Percentiles rank a stretch among this genome's conserved stretches.
These are phyloP conservation scores for Zapornia atra DNA, from an alignment of 2,113 vertebrate species.

Conservation along the genomic window DNA sequence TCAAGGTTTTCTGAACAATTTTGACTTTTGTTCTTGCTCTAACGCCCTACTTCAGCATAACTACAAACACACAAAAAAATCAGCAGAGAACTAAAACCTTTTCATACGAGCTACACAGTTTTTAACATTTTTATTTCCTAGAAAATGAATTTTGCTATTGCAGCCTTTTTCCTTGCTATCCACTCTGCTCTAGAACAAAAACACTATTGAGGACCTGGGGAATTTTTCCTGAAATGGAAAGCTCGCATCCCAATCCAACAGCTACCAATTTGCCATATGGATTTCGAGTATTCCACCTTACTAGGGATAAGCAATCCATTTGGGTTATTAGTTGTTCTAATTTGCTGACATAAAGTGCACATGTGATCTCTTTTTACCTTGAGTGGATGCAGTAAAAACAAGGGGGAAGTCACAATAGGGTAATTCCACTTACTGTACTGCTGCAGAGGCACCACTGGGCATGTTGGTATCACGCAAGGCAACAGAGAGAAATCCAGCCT, in stretches of 20 bases:
- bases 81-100: not conserved
- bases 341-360: not conserved
- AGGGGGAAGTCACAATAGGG: not conserved
- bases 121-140: not conserved
- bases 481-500: not conserved
- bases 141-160: not conserved
- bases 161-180: not conserved
- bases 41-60: not conserved
- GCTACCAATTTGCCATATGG: not conserved
- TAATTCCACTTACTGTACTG: not conserved
- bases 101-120: not conserved
- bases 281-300: not conserved
- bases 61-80: not conserved
- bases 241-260: not conserved
- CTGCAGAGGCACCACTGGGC: not conserved
- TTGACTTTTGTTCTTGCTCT: not conserved
- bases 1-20: not conserved
- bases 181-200: not conserved
- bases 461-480: fast-evolving
- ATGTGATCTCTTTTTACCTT: not conserved
- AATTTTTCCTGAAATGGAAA: not conserved
- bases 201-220: not conserved
- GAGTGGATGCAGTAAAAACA: not conserved
- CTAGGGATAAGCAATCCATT: not conserved
- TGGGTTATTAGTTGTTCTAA: not conserved